phyloP scores from a whole-genome alignment of 2,888 invertebrate species.

The Scaptomyza cyrtandrae region DNA sequence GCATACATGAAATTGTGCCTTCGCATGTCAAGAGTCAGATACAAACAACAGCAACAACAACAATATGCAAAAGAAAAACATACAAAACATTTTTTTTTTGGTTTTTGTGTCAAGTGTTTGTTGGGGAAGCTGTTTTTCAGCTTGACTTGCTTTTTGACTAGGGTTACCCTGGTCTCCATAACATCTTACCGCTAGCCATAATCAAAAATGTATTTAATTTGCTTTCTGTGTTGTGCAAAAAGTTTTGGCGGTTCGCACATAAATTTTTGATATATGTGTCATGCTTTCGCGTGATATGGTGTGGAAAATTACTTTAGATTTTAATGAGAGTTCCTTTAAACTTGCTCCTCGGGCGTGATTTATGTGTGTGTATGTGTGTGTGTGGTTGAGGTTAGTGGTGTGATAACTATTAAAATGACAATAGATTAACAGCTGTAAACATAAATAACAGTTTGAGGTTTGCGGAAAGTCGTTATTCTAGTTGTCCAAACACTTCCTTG shows the following conservation, averaged over 20 bases:
- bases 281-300: constrained; percentile 63
- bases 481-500: not conserved
- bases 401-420: constrained; percentile 44
- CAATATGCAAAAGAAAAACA: too few species aligned
- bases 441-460: constrained; percentile 25
- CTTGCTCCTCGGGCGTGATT: constrained; percentile 29
- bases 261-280: constrained; percentile 73
- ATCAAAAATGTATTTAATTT: constrained; percentile 79
- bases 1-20: constrained; percentile 41
- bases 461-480: not conserved
- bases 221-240: constrained; percentile 65
- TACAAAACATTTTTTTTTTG: constrained; percentile 39
- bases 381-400: constrained; percentile 15
- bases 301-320: constrained; percentile 77
- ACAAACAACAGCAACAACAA: constrained; percentile 15
- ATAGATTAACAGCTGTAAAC: constrained; percentile 37
- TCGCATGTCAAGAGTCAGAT: constrained; percentile 36
- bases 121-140: constrained; percentile 70
- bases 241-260: constrained; percentile 65
- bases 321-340: constrained; percentile 71
- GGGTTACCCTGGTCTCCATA: constrained; percentile 42
- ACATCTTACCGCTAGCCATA: constrained; percentile 34
- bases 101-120: constrained; percentile 62
- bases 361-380: not conserved
- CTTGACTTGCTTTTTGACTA: constrained; percentile 76